Conservation (phyloP, 2,888 invertebrate species). For the Protophormia terraenovae region DNA sequence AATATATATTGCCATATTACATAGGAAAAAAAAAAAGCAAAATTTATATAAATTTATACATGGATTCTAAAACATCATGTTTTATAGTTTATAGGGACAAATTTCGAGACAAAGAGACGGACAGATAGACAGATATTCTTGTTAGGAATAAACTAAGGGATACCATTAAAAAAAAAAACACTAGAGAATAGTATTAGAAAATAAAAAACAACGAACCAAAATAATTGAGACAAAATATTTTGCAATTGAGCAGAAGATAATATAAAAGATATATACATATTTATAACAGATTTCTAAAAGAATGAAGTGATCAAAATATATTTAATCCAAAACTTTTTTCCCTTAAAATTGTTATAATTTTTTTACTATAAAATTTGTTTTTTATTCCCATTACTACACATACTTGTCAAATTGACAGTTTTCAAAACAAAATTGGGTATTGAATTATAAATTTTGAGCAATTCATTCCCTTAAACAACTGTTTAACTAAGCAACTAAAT, state of each 20-base stretch:
- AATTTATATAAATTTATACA: conserved; percentile 19
- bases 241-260: conserved; percentile 28
- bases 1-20: conserved; percentile 25
- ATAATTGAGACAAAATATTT: conserved; percentile 36
- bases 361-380: no score
- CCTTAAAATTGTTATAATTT: no score
- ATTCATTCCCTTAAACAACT: neutral
- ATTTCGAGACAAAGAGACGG: neutral
- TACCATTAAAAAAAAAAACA: conserved; percentile 1
- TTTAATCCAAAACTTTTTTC: no score
- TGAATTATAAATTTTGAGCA: no score
- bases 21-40: neutral
- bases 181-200: neutral
- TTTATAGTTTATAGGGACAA: conserved; percentile 12
- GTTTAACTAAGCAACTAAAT: neutral
- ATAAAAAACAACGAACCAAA: neutral
- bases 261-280: neutral
- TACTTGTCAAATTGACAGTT: no score
- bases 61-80: conserved; percentile 14
- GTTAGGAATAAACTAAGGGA: conserved; percentile 31
- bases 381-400: no score
- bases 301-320: neutral
- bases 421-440: no score
- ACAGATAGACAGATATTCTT: neutral
- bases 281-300: conserved; percentile 17